Evolutionary conservation across 2,113 vertebrate species (phyloP).

Genomic region (Puffinus mauretanicus): DNA sequence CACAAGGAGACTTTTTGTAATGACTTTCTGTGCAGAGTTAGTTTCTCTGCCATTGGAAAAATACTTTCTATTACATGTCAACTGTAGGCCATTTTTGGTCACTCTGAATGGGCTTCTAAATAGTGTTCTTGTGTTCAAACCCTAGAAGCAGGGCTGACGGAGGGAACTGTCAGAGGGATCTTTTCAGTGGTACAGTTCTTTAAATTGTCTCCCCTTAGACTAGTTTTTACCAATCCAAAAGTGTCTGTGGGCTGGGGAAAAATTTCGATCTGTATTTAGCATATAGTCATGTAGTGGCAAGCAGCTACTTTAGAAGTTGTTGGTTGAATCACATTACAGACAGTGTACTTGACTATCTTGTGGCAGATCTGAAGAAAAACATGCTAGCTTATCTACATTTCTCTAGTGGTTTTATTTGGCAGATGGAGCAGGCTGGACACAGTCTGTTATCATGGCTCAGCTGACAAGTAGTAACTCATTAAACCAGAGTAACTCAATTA

Average conservation of each 20-base stretch:
- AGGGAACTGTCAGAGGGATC: not conserved
- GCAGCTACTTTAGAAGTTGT: not conserved
- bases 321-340: not conserved
- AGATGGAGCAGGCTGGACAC: not conserved
- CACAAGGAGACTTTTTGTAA: not conserved
- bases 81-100: not conserved
- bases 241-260: not conserved
- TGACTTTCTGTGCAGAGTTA: not conserved
- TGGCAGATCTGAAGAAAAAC: not conserved
- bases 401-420: not conserved
- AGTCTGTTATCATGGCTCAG: not conserved
- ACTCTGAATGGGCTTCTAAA: not conserved
- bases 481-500: not conserved
- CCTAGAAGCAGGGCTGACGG: not conserved
- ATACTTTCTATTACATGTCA: not conserved
- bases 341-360: not conserved
- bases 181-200: not conserved
- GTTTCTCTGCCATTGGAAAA: not conserved
- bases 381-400: not conserved
- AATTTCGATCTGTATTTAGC: not conserved
- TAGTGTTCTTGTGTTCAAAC: not conserved
- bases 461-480: not conserved
- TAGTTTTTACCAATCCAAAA: not conserved
- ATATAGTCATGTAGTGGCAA: not conserved
- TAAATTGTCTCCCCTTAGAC: not conserved